These are phyloP conservation scores for Drosophila mojavensis DNA, from an alignment of 1,140 invertebrate genomes.

Conservation along the genomic window DNA sequence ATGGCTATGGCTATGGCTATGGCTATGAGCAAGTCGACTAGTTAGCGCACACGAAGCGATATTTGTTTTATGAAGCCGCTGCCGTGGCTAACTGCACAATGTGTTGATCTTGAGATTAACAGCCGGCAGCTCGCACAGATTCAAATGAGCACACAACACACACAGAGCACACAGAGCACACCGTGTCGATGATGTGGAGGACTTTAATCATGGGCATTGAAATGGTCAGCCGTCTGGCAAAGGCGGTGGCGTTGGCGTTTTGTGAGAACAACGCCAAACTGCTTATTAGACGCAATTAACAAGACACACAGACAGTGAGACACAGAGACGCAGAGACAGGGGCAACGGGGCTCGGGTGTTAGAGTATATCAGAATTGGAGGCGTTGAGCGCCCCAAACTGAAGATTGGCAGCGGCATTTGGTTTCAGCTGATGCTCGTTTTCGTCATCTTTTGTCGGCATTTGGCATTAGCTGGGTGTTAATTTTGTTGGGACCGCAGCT, in stretches of 20 bases:
- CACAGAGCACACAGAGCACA: conserved; percentile 22
- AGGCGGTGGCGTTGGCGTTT: conserved; percentile 74
- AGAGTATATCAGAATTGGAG: conserved; percentile 41
- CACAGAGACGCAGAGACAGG: background rate
- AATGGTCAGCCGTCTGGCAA: conserved; percentile 45
- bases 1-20: conserved; percentile 11
- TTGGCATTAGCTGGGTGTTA: conserved; percentile 73
- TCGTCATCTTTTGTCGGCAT: conserved; percentile 78
- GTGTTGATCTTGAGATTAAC: conserved; percentile 82
- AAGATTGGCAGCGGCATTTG: conserved; percentile 52
- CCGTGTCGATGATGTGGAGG: conserved; percentile 55
- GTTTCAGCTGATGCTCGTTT: conserved; percentile 47
- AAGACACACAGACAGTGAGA: conserved; percentile 48
- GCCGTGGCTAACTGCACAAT: conserved; percentile 54
- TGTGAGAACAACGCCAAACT: conserved; percentile 79
- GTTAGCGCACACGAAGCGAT: conserved; percentile 74
- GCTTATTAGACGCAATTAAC: conserved; percentile 83
- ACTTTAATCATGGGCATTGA: conserved; percentile 59
- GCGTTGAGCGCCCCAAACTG: conserved; percentile 35
- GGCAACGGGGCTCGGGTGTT: conserved; percentile 47
- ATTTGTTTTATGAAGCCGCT: conserved; percentile 78
- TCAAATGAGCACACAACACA: conserved; percentile 71
- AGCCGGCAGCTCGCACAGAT: conserved; percentile 72
- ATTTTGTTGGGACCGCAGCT: conserved; percentile 52
- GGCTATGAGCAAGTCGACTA: conserved; percentile 58